Conservation (phyloP, 2,797 vertebrate species). For the Rhabdophis nuchalis region DNA sequence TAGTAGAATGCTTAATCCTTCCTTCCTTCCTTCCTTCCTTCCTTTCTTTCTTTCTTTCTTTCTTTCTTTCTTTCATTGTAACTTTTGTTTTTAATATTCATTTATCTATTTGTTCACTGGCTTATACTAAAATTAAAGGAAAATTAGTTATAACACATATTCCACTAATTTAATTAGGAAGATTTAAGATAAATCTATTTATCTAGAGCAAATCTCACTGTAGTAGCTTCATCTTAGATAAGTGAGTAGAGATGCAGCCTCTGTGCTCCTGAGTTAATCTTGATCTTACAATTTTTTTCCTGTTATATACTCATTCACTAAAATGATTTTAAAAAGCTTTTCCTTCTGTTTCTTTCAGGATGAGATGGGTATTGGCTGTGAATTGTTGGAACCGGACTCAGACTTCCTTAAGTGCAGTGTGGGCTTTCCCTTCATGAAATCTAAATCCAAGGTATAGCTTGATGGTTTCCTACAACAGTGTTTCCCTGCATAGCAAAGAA, state of each 20-base stretch:
- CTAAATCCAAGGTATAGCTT: slow-evolving; percentile 85
- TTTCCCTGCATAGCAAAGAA: neutral
- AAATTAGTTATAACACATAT: neutral
- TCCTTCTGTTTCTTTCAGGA: slow-evolving; percentile 77
- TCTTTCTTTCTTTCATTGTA: neutral
- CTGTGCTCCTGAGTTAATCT: neutral
- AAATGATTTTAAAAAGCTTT: neutral
- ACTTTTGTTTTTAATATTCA: neutral
- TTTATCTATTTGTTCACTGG: neutral
- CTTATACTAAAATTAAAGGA: neutral
- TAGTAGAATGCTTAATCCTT: neutral
- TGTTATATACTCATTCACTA: neutral
- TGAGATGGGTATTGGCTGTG: slow-evolving; percentile 94
- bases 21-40: too few relatives aligned
- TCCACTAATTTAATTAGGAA: neutral
- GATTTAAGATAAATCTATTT: neutral
- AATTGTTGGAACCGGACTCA: slow-evolving; percentile 86
- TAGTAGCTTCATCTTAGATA: neutral
- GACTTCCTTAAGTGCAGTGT: slow-evolving; percentile 96
- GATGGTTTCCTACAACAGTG: neutral
- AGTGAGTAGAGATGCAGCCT: neutral
- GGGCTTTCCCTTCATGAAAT: slow-evolving; percentile 99
- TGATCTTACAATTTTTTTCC: neutral
- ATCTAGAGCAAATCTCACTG: neutral
- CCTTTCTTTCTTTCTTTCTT: neutral